Evolutionary conservation across 1,140 invertebrate species (phyloP), one percentile per base, ranked within the genome.

Genomic region (Drosophila kepulauana): DNA sequence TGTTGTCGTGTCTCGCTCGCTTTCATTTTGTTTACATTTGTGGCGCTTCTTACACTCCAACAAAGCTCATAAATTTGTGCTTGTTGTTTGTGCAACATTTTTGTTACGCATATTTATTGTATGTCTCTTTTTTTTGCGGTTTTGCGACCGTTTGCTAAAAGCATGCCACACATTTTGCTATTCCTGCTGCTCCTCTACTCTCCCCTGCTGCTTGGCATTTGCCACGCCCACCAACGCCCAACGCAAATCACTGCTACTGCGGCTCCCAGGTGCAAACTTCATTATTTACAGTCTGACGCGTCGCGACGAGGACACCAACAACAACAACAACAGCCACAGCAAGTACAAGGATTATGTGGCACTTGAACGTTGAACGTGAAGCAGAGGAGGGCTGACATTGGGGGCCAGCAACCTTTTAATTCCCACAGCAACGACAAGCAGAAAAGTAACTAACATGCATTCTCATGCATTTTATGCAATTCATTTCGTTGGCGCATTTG

Each of bases 231-330:
- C 30, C 28, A 2, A 70, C 51, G n/a, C 72, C 20, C 57, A 30
- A 13, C 41, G 46, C 46, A 45, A 74, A 74, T 74, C 71, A 74
- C 64, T 57, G 68, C 30, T 30, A 46, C 61, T 68, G 73, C 54
- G 73, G 38, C 59, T 56, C 52, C 45, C 62, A 71, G 82, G 78
- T 82, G 85, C 73, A 87, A 87, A 87, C 84, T 87, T 87, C 84
- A 87, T 87, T 87, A 87, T 87, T 88, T 88, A 87, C 84, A 87
- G 84, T 87, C 84, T 87, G 85, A 75, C 84, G 84, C 84, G 84
- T 78, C 84, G 84, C 84, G 84, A 75, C 84, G 81, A 75, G 75
- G 61, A 62, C 48, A 61, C 49, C 72, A 64, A 61, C 82, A 78
- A 71, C 78, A 78, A 85, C 81, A 63, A 85, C 81, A 63, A 5